Evolutionary conservation across 2,888 invertebrate genomes (phyloP).

Genomic region (Brachypalpus laphriformis): DNA sequence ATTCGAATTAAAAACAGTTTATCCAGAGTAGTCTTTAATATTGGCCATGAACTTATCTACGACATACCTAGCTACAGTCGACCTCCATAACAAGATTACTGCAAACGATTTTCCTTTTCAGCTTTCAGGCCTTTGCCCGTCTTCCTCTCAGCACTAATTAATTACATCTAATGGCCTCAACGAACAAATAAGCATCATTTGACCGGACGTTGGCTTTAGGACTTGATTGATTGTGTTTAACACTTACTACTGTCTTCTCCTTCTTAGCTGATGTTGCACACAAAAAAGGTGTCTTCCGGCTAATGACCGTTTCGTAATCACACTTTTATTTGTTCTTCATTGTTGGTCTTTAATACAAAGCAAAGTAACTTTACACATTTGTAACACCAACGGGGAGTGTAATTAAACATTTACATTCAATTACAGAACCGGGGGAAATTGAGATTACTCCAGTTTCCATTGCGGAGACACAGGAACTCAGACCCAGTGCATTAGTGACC

Average conservation of each 20-base stretch:
- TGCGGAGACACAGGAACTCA: not conserved
- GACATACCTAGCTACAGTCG: not conserved
- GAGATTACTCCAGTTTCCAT: not conserved
- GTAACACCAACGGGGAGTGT: not conserved
- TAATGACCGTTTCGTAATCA: slow-evolving; percentile 7
- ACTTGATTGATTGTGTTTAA: slow-evolving; percentile 20
- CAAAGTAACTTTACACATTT: not conserved
- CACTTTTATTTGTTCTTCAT: slow-evolving; percentile 7
- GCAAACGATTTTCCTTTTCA: not conserved
- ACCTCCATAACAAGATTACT: not conserved
- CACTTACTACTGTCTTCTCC: slow-evolving; percentile 2
- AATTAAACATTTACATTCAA: slow-evolving; percentile 7
- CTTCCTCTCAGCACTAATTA: not conserved
- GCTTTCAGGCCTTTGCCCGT: not conserved
- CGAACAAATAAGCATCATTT: not conserved
- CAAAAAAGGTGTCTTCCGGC: not conserved
- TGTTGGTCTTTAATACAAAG: not conserved
- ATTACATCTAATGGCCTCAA: not conserved
- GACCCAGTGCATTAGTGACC: slow-evolving; percentile 7
- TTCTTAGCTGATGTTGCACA: not conserved
- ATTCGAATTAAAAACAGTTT: too few relatives aligned
- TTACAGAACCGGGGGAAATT: not conserved
- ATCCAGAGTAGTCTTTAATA: not conserved
- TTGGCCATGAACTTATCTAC: too few relatives aligned
- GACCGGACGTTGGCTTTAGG: not conserved